Percentiles rank a stretch among this genome's conserved stretches.
Conservation (phyloP, 2,797 vertebrate genomes). For the Mionectes olivaceus region DNA sequence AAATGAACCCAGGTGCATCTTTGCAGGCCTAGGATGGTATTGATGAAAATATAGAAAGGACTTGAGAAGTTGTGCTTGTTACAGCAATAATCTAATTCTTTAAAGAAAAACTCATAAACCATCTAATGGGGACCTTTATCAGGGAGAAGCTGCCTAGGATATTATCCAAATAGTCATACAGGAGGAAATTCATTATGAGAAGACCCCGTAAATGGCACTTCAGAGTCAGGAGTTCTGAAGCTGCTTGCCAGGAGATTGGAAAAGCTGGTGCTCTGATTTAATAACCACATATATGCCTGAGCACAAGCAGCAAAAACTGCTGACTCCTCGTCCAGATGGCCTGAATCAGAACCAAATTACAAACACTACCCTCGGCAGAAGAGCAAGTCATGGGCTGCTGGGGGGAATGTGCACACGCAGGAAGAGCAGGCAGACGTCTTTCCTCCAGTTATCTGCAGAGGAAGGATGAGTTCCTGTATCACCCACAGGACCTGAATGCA, state of each 20-base stretch:
- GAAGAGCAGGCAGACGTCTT: not conserved
- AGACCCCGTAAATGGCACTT: not conserved
- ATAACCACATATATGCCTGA: not conserved
- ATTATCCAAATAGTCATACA: not conserved
- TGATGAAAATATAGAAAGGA: not conserved
- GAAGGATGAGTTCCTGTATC: not conserved
- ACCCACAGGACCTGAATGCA: not conserved
- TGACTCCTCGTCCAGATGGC: conserved; percentile 31
- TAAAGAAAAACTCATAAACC: not conserved
- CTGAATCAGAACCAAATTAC: conserved; percentile 5
- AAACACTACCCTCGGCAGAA: not conserved
- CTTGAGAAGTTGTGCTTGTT: not conserved
- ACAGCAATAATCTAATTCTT: not conserved
- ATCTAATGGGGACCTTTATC: not conserved
- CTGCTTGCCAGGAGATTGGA: not conserved
- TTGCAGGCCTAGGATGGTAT: not conserved
- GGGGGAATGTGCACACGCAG: not conserved
- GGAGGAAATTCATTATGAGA: not conserved
- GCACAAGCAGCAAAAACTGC: not conserved
- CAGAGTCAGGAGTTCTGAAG: not conserved
- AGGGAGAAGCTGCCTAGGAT: not conserved
- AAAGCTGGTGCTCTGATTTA: not conserved
- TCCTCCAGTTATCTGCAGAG: not conserved
- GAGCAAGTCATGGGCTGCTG: not conserved
- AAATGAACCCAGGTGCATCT: not conserved